Evolutionary conservation across 2,113 vertebrate genomes (phyloP), one percentile per base, ranked within the genome.

Genomic region (Labrus mixtus): DNA sequence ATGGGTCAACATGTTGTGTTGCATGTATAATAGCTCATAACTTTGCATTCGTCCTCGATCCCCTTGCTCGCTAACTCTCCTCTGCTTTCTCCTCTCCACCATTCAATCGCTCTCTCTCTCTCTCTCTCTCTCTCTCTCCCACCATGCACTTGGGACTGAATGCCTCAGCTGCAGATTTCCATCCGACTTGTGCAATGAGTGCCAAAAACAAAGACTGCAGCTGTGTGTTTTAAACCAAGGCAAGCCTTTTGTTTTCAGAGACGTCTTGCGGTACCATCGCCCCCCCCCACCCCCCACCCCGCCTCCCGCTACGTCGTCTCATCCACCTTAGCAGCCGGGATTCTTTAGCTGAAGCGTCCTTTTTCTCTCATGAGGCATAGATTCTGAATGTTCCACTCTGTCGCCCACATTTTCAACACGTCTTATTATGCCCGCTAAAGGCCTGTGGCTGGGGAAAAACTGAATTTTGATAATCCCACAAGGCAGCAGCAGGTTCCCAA

Each of bases 151-250:
- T 3, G 22, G 43, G 50, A 66, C 62, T 68, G 79, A 89, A 90
- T 84, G 89, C 76, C 87, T 90, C 90, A 90, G 89, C 86, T 90
- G 86, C 81, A 84, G 65, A 85, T 89, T 87, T 90, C 85, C 82
- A 84, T 81, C 78, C 79, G 85, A 81, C 81, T 82, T 80, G 78
- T 83, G 71, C 84, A 87, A 91, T 75, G 70, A 85, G 77, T 68
- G 80, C 76, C 73, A 85, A 73, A 79, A 87, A 85, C 83, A 89
- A 86, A 90, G 81, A 60, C 67, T 63, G 75, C 91, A 89, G 87
- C 85, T 92, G 89, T 75, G 85, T 76, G 85, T 86, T 82, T 77
- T n/a, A 17, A 66, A 86, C 84, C 65, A 25, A 59, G 78, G 75
- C 78, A 81, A 80, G 60, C 60, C 58, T 84, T 87, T 87, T 88